A percentile compares a stretch with the other conserved stretches of the same genome.
Conservation (phyloP, 2,113 vertebrate genomes). For the Rhynchomys soricoides region DNA sequence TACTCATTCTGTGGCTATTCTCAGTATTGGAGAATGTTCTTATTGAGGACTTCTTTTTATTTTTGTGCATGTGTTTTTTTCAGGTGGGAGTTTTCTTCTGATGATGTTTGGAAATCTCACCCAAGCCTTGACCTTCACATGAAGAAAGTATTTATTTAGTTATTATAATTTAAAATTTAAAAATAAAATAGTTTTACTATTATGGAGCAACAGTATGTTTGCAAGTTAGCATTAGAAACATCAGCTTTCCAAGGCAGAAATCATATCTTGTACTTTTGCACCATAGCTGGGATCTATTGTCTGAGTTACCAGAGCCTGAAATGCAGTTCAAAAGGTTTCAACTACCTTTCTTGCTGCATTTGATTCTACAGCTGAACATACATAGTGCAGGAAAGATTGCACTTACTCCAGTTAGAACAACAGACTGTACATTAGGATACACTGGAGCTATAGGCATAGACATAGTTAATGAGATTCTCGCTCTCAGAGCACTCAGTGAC, state of each 20-base stretch:
- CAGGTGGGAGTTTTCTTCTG: background rate
- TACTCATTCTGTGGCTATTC: background rate
- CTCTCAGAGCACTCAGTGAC: background rate
- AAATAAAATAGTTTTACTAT: background rate
- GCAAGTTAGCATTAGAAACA: background rate
- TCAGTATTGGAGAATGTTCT: background rate
- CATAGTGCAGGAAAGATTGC: rapidly evolving
- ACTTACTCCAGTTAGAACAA: rapidly evolving
- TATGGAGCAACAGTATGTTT: background rate
- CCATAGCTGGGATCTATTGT: background rate
- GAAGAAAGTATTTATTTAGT: background rate
- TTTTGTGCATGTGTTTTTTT: background rate
- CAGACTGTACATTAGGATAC: rapidly evolving
- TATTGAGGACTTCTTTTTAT: background rate
- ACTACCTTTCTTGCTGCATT: background rate
- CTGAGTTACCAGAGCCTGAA: background rate
- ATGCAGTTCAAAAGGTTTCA: background rate
- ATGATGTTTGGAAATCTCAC: background rate
- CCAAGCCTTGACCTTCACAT: background rate
- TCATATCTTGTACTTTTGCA: background rate
- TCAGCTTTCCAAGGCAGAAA: background rate
- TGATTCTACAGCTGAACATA: background rate
- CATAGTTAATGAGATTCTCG: background rate
- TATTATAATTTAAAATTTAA: background rate
- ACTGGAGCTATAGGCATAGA: too few relatives aligned